Base-by-base conservation (phyloP, 2,888 invertebrate species). In the Phoronis australis region DNA sequence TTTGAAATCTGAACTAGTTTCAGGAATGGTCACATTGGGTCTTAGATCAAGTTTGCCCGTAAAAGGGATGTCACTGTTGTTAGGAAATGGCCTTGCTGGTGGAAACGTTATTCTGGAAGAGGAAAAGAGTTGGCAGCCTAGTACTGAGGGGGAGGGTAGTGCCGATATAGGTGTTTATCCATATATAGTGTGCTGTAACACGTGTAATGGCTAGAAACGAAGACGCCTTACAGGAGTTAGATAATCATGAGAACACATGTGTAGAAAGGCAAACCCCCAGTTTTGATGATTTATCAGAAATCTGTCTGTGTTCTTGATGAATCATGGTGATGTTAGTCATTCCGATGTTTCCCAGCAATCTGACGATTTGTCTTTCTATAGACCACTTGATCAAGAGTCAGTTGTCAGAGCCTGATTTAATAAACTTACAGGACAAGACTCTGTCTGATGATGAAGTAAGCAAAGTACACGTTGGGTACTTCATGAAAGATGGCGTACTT, bases 1-100 rank as follows among this genome's bases (percentile, higher is more conserved):
- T 44, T 26, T 50, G 27, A 15, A 25, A 1, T 52, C 50, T 37
- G 51, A 53, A 18, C 46, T 54, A 26, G 43, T 51, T 22, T 41
- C 49, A 41, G 51, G 54, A n/a, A 42, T 43, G 15, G 50, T 55
- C 37, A 22, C 41, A 44, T 45, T 57, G 21, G 55, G 51, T 43
- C 26, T 54, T 35, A 39, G 47, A 41, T 48, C 46, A 37, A 37
- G 24, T 18, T 27, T 51, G 42, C 55, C 55, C 12, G 44, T 55
- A 21, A 37, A 47, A 26, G 55, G 55, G 43, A 46, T 57, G 23
- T 39, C 45, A 39, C 47, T 51, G 15, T 35, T 57, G 37, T 42
- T 51, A 44, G 53, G 51, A 25, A 57, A 51, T 49, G 51, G 54
- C 39, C 44, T 52, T 18, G 51, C 51, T 24, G 50, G 51, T 4